Conservation (phyloP, 2,797 vertebrate species). For the Spizella passerina region DNA sequence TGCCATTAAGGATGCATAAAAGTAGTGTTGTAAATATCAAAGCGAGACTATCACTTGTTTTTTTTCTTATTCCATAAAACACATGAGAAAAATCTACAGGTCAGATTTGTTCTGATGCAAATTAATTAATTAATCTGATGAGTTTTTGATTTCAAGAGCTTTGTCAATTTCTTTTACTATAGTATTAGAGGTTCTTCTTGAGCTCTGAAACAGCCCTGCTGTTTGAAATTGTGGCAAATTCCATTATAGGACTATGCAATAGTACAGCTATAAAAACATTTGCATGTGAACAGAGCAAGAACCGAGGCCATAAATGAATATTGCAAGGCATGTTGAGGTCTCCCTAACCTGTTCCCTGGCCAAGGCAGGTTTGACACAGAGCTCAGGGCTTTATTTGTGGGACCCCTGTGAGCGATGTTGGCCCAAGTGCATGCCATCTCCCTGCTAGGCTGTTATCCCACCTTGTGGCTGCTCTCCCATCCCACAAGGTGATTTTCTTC, state of each 20-base stretch:
- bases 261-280: not conserved
- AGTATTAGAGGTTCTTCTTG: not conserved
- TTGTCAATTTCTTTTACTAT: not conserved
- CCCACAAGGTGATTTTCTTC: not conserved
- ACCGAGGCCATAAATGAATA: constrained; percentile 16
- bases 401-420: fast-evolving
- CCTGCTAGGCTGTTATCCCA: not conserved
- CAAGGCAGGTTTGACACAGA: not conserved
- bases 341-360: not conserved
- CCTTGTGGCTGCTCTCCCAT: not conserved
- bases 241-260: constrained; percentile 5
- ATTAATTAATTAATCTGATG: not conserved
- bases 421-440: not conserved
- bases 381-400: fast-evolving
- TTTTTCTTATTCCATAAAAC: not conserved
- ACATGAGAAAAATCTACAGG: not conserved
- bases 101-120: not conserved
- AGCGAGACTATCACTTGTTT: not conserved
- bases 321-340: not conserved
- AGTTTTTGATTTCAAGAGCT: not conserved
- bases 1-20: constrained; percentile 52
- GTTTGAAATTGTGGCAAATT: not conserved
- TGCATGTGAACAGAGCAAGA: constrained; percentile 34
- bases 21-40: constrained; percentile 53
- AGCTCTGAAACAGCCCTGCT: constrained; percentile 18